These are phyloP conservation scores for Nemotelus pantherinus DNA, from an alignment of 2,888 invertebrate species.

Conservation along the genomic window DNA sequence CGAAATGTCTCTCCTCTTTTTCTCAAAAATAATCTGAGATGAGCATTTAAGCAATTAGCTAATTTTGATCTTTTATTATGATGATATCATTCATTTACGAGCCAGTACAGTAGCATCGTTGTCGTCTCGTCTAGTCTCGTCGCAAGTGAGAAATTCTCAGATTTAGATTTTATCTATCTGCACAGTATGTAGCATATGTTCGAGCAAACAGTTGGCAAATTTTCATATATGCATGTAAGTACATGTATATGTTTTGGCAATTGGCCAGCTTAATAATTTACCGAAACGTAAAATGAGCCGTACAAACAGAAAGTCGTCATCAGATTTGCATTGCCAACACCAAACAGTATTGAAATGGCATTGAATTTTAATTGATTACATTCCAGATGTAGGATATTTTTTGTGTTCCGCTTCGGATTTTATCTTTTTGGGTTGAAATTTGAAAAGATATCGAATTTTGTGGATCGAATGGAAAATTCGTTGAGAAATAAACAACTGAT, in stretches of 20 bases:
- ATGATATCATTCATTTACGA: no score
- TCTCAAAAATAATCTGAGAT: not conserved
- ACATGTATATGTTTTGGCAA: constrained; percentile 22
- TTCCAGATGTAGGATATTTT: not conserved
- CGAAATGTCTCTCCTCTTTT: not conserved
- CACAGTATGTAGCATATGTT: no score
- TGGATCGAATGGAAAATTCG: not conserved
- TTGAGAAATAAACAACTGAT: constrained; percentile 1
- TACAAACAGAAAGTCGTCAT: constrained; percentile 10
- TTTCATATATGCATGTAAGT: constrained; percentile 1
- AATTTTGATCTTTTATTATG: not conserved
- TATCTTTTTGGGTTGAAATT: not conserved
- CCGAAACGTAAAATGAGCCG: constrained; percentile 20
- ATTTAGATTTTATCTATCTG: no score
- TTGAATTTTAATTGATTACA: constrained; percentile 3
- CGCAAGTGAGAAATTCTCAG: no score
- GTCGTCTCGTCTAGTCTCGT: no score
- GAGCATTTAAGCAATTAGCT: not conserved
- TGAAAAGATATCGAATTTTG: no score
- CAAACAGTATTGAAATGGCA: not conserved
- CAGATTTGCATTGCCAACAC: not conserved
- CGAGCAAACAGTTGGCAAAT: not conserved
- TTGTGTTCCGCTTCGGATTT: not conserved
- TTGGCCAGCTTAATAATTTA: constrained; percentile 25
- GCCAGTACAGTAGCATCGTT: no score